Conservation (phyloP, 1,140 invertebrate genomes). For the Platorchestia sp. region DNA sequence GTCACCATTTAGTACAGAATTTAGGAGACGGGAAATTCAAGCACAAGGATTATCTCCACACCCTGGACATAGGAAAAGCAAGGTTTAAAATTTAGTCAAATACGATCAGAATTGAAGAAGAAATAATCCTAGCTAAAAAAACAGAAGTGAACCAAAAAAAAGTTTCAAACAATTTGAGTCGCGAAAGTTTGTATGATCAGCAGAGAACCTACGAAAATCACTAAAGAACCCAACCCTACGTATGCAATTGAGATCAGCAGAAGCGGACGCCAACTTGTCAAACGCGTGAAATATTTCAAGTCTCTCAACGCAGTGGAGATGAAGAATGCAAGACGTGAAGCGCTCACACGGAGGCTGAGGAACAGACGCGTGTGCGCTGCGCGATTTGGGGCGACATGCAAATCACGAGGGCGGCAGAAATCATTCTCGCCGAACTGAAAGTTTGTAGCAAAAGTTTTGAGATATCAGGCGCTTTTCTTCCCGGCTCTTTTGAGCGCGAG, state of each 20-base stretch:
- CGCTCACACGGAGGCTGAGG: background rate
- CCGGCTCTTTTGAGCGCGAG: background rate
- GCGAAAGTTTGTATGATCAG: too few species aligned
- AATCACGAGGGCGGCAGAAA: slow-evolving; percentile 23
- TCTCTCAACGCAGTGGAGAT: background rate
- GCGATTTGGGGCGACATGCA: slow-evolving; percentile 12
- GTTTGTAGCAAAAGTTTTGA: slow-evolving; percentile 29
- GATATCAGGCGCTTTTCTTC: slow-evolving; percentile 24
- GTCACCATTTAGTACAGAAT: too few species aligned
- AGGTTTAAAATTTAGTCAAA: too few species aligned
- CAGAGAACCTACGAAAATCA: background rate
- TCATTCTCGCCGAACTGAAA: slow-evolving; percentile 33
- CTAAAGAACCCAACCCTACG: background rate
- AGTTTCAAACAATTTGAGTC: too few species aligned
- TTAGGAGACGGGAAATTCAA: too few species aligned
- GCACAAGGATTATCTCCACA: too few species aligned
- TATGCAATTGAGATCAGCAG: background rate
- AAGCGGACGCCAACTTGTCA: background rate
- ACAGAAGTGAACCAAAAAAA: too few species aligned
- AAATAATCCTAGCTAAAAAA: too few species aligned
- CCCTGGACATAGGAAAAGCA: too few species aligned
- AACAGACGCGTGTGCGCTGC: background rate
- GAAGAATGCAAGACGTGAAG: background rate
- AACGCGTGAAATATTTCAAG: background rate
- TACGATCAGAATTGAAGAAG: too few species aligned